These are phyloP conservation scores for Scaptomyza graminum DNA, from an alignment of 1,140 invertebrate genomes.

Conservation along the genomic window DNA sequence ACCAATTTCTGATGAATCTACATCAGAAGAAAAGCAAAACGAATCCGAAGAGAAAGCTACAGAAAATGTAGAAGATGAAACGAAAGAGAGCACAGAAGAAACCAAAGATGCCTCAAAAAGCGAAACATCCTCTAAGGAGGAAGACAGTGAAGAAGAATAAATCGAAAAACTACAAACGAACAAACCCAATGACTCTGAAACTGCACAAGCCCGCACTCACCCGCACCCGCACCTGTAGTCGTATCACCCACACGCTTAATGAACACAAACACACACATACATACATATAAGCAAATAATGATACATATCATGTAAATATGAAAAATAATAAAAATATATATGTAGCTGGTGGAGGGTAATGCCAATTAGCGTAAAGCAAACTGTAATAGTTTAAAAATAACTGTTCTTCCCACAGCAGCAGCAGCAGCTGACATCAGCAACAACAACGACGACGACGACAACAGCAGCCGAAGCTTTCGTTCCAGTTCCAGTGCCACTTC, in stretches of 20 bases:
- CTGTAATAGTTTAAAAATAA: constrained; percentile 19
- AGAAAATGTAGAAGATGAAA: constrained; percentile 10
- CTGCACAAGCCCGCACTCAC: not conserved
- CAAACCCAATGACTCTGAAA: constrained; percentile 11
- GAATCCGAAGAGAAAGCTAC: not conserved
- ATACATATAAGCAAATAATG: constrained; percentile 62
- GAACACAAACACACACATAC: constrained; percentile 25
- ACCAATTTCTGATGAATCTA: not conserved
- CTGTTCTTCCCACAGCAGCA: constrained; percentile 26
- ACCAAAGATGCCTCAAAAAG: constrained; percentile 7
- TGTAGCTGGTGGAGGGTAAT: constrained; percentile 53
- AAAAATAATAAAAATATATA: constrained; percentile 30
- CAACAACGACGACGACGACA: constrained; percentile 5
- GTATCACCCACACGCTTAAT: constrained; percentile 25
- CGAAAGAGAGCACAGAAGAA: not conserved
- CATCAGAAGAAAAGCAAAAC: not conserved
- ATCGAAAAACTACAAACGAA: constrained; percentile 4
- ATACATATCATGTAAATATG: constrained; percentile 63
- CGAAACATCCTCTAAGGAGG: constrained; percentile 22
- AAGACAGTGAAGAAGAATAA: constrained; percentile 45
- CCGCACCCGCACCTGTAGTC: constrained; percentile 29
- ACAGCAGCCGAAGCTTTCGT: constrained; percentile 7
- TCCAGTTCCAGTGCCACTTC: not conserved
- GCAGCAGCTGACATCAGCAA: constrained; percentile 11
- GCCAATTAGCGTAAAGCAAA: not conserved